Conservation (phyloP, 2,888 invertebrate species). For the Spisula solida region DNA sequence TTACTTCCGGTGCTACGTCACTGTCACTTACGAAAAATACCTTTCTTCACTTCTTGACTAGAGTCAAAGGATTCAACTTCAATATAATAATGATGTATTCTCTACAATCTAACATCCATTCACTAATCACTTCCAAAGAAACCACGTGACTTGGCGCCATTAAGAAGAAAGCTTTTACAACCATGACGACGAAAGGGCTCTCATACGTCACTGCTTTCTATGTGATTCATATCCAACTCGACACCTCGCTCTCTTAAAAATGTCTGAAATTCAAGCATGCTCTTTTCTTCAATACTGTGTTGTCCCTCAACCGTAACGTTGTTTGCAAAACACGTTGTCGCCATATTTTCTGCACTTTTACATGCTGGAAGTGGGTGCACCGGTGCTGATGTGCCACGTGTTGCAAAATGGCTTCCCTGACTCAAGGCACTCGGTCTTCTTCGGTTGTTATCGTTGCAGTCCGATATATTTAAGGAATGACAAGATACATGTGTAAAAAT, state of each 20-base stretch:
- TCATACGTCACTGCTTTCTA: conserved; percentile 84
- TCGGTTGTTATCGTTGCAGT: conserved; percentile 27
- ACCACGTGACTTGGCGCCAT: neutral
- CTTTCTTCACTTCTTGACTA: neutral
- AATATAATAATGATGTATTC: neutral
- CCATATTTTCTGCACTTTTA: conserved; percentile 67
- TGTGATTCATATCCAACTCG: conserved; percentile 82
- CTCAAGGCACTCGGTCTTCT: conserved; percentile 63
- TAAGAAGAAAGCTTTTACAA: neutral
- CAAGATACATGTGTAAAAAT: conserved; percentile 51
- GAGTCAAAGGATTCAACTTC: neutral
- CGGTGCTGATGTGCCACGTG: conserved; percentile 41
- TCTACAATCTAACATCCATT: neutral
- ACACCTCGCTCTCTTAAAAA: conserved; percentile 83
- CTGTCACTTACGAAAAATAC: neutral
- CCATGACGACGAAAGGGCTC: conserved; percentile 9
- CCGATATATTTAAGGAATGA: conserved; percentile 56
- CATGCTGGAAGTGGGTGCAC: conserved; percentile 28
- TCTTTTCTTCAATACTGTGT: conserved; percentile 66
- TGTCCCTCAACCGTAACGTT: conserved; percentile 71
- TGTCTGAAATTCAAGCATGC: conserved; percentile 82
- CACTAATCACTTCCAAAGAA: neutral
- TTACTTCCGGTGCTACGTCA: conserved; percentile 1
- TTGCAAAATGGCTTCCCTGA: conserved; percentile 49
- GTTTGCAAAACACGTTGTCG: conserved; percentile 56